Base-by-base conservation (phyloP, 2,888 invertebrate species). In the Zonitis immaculata region DNA sequence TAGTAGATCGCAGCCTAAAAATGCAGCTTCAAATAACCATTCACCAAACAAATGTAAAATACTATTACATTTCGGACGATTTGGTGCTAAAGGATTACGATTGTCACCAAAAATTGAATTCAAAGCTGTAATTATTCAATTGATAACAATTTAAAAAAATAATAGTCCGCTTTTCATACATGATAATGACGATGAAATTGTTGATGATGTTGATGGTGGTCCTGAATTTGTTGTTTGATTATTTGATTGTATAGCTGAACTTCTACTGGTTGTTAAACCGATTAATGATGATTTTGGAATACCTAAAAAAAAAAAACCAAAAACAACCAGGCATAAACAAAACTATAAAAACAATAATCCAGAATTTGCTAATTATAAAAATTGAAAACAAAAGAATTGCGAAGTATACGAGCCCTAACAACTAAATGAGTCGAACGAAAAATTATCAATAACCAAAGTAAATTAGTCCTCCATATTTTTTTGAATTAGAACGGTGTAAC, bases 11-110 rank as follows among this genome's bases (percentile, higher is more conserved):
- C 89, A 90, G 3, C 94, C 94, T 64, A 95, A 89, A 63, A 95
- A 87, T 2, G 95, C 91, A 5, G 95, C 95, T 75, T 97, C 96
- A 73, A 96, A 95, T 58, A 97, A 78, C 97, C 97, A 97, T 70
- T 93, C 91, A 1, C 97, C 96, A 76, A 96, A 95, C 61, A 97
- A 79, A 75, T 97, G 95, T 52, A 97, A 82, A 72, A 97, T 89
- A 59, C 95, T 95, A 77, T 97, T 96, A 67, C 95, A 95, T 71
- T 91, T 91, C 16, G 96, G 95, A 51, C 95, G 82, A 25, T 85
- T 80, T 14, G 86, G 83, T 1, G 91, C 87, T 59, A 91, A 76
- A 0, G 88, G 85, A 12, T 63, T 65, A 49, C 69, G 70, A 27
- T 68, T 65, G 60, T 75, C 74, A 49, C 76, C 74, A 4, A 81